Base-by-base conservation (phyloP, 2,888 invertebrate genomes). In the Eilema caniola region DNA sequence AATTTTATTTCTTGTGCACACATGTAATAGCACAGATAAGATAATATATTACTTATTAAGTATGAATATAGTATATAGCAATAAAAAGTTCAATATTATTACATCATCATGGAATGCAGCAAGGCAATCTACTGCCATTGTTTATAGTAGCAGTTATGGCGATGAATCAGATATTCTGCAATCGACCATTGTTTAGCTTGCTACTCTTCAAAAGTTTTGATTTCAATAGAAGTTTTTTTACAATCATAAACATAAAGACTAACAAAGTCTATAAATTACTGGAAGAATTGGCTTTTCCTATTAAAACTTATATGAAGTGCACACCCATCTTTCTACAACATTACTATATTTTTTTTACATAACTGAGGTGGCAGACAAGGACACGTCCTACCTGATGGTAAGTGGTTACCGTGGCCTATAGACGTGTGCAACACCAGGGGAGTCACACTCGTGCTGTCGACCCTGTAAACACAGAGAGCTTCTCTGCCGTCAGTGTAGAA, bases 71-170 rank as follows among this genome's bases (percentile, higher is more conserved):
- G 37, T 16, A 41, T 41, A 24, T 60, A 25, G n/a, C 4, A 59
- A 53, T 53, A 53, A 53, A 10, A 20, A 10, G 1, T 2, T n/a
- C 59, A 28, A 57, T 57, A 53, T n/a, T 8, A 56, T 62, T 56
- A 37, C 56, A 33, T 56, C 53, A 61, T 14, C n/a, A 33, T 24
- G 16, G 47, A 14, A 57, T 20, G 25, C 24, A 31, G n/a, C 68
- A 57, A 68, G 68, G 62, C 56, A 62, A 57, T n/a, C 68, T 20
- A 57, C 56, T 37, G 8, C 10, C 25, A 68, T 62, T 68, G 68
- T 68, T 68, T 33, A 56, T 33, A 57, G 37, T 20, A 25, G n/a
- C n/a, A n/a, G 31, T 62, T 62, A 62, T 62, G 67, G 33, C 24
- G 33, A n/a, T 37, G 20, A 56, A 62, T 24, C 7, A 62, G 33